Evolutionary conservation across 2,888 invertebrate genomes (phyloP), one percentile per base, ranked within the genome.

Genomic region (Torymus texanus): DNA sequence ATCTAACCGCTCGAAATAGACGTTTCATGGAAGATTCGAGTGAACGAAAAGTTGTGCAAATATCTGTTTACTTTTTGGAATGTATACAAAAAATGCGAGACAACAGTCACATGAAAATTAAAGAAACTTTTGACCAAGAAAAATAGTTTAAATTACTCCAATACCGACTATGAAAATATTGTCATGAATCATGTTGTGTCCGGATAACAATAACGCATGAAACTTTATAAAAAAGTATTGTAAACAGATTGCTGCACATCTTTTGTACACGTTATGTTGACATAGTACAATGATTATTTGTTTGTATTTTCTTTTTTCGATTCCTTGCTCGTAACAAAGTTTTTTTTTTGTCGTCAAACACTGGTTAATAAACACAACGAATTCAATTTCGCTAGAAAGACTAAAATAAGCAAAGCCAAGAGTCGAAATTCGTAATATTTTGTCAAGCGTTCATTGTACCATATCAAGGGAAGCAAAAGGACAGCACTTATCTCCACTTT

Each of bases 1-100:
- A 41, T 53, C 63, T 62, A n/a, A 61, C 59, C 59, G 8, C 29
- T 75, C 21, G 12, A 67, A 51, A 66, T 66, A 68, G 59, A 65
- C 72, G 74, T 72, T 55, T 82, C 72, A 55, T 18, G 66, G 80
- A 77, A 80, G 76, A 80, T 53, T 56, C 56, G 41, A 55, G 62
- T 58, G 61, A 18, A 72, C 72, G 11, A 41, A 51, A 63, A 62
- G 21, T 29, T 65, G 58, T 70, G 75, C 75, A 66, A 18, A 16
- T n/a, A 11, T 51, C 53, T 61, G 67, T 12, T 67, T 62, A 41
- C 41, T 41, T 8, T 41, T 41, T 41, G 41, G 8, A 41, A 41
- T 41, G 41, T 41, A 41, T 41, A 5, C 21, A 21, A 21, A 21
- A 41, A 8, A 8, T 41, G 41, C 10, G 10, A 41, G 41, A 41